phyloP scores from a whole-genome alignment of 2,797 vertebrate species.

The Eleutherodactylus coqui region DNA sequence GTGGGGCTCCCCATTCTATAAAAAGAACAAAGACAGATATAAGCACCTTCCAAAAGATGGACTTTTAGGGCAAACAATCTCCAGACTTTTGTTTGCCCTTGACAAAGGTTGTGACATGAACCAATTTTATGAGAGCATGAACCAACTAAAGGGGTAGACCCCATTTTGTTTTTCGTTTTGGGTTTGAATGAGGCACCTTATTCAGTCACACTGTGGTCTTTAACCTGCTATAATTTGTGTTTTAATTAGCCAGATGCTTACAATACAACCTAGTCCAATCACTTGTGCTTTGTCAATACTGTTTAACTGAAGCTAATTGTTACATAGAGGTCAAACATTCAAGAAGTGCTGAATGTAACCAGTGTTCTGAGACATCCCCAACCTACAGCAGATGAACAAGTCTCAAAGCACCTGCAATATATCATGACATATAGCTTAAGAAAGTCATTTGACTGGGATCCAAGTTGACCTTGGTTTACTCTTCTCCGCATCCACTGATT shows the following conservation, averaged over 20 bases:
- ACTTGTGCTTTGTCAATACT: conserved; percentile 65
- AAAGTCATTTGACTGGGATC: conserved; percentile 16
- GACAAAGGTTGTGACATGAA: too few species aligned
- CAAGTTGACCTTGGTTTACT: background rate
- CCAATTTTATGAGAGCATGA: too few species aligned
- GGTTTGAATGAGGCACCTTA: conserved; percentile 5
- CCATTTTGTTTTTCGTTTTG: background rate
- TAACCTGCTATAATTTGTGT: conserved; percentile 66
- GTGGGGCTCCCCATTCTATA: too few species aligned
- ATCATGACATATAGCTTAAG: background rate
- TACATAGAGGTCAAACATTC: conserved; percentile 63
- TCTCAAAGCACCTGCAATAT: conserved; percentile 12
- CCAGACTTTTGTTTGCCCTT: too few species aligned
- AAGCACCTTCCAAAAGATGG: too few species aligned
- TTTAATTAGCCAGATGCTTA: conserved; percentile 70
- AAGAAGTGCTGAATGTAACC: conserved; percentile 39
- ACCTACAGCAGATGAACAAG: background rate
- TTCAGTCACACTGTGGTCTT: background rate
- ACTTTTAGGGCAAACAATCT: too few species aligned
- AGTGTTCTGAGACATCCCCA: background rate
- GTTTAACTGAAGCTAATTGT: conserved; percentile 65
- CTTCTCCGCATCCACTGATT: too few species aligned
- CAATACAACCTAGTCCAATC: conserved; percentile 68
- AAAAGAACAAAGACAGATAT: too few species aligned
- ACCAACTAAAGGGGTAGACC: too few species aligned